These are phyloP conservation scores for Glaucidium brasilianum DNA, from an alignment of 2,113 vertebrate species.

Conservation along the genomic window DNA sequence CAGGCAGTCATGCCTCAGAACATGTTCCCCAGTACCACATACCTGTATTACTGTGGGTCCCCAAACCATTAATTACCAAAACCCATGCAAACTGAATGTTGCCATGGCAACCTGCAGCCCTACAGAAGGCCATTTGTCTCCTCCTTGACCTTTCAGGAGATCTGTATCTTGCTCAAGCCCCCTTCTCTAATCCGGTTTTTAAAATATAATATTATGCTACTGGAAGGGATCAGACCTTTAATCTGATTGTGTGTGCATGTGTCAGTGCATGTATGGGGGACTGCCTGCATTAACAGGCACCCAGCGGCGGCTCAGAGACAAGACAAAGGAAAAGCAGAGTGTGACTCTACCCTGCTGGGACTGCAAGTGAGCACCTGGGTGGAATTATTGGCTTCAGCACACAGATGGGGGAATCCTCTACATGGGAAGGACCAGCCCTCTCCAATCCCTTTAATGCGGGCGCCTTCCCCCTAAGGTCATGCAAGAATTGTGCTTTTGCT, in stretches of 20 bases:
- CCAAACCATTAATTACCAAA: neutral
- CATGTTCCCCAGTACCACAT: neutral
- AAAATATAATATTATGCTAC: constrained; percentile 78
- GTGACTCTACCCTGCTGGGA: neutral
- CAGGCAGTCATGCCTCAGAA: neutral
- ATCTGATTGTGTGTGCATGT: constrained; percentile 77
- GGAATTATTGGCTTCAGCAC: neutral
- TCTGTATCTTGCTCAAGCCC: constrained; percentile 53
- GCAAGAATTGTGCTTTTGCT: neutral
- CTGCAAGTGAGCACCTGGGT: neutral
- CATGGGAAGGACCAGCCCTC: neutral
- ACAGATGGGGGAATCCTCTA: neutral
- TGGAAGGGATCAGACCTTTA: constrained; percentile 84
- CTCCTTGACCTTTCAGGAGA: constrained; percentile 61
- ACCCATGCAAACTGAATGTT: neutral
- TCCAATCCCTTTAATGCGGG: rapidly evolving
- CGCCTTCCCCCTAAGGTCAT: neutral
- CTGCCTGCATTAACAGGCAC: neutral
- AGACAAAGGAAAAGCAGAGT: neutral
- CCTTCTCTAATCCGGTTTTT: constrained; percentile 73
- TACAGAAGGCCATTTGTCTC: constrained; percentile 33
- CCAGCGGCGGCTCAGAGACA: neutral
- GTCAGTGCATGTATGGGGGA: neutral
- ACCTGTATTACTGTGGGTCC: neutral
- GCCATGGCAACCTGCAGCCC: constrained; percentile 5